phyloP scores from a whole-genome alignment of 2,113 vertebrate genomes.

The Catharus bicknelli region DNA sequence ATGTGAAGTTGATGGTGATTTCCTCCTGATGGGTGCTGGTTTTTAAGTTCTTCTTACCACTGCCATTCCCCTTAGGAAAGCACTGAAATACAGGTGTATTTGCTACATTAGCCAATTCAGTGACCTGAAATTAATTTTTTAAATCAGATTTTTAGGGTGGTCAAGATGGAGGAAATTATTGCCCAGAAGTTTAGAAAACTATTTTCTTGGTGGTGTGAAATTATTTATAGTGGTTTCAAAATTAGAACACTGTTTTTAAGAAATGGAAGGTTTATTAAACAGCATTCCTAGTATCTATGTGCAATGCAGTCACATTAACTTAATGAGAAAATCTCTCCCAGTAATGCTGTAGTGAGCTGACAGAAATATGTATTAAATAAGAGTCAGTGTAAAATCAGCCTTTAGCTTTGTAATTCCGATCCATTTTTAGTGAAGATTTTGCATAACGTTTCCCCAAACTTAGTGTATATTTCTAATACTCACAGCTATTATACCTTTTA shows the following conservation, averaged over 20 bases:
- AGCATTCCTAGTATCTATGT: not conserved
- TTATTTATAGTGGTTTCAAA: not conserved
- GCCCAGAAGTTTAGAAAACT: not conserved
- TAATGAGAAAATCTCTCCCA: not conserved
- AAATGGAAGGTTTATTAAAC: not conserved
- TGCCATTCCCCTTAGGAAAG: not conserved
- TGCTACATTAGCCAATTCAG: not conserved
- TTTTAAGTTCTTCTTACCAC: not conserved
- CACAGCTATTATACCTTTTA: not conserved
- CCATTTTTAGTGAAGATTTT: not conserved
- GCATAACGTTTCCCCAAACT: not conserved
- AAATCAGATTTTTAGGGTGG: not conserved
- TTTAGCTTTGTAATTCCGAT: not conserved
- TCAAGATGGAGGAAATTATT: not conserved
- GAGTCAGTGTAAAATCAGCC: not conserved
- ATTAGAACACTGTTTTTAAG: not conserved
- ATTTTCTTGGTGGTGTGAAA: not conserved
- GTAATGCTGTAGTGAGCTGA: not conserved
- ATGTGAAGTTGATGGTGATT: fast-evolving
- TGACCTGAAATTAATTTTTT: not conserved
- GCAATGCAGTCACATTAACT: not conserved
- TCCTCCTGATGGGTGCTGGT: not conserved
- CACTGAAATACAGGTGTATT: not conserved
- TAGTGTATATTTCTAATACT: not conserved
- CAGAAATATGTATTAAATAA: not conserved